A percentile compares a stretch with the other conserved stretches of the same genome.
Evolutionary conservation across 2,888 invertebrate species (phyloP).

Genomic region (Conchocele bisecta): DNA sequence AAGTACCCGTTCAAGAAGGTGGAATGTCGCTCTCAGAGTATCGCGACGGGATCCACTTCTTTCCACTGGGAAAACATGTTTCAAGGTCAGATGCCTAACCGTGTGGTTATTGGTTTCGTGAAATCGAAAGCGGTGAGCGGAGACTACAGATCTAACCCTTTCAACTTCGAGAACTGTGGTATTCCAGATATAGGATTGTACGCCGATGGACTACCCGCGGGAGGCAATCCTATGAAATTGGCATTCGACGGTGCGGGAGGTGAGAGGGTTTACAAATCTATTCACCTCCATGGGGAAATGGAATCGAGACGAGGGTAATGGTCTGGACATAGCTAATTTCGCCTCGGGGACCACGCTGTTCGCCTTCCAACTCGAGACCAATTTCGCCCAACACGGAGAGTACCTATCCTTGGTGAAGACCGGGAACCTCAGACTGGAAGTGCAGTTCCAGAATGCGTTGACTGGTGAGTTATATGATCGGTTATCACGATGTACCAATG

Average conservation of each 20-base stretch:
- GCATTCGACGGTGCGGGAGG: too few species aligned
- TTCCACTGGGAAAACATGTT: conserved; percentile 47
- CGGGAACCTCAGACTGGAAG: background rate
- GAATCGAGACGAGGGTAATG: conserved; percentile 33
- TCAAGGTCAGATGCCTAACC: conserved; percentile 30
- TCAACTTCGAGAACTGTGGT: conserved; percentile 43
- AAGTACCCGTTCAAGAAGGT: conserved; percentile 26
- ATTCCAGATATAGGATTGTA: conserved; percentile 37
- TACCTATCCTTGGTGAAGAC: conserved; percentile 26
- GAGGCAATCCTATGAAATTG: conserved; percentile 32
- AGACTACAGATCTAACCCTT: conserved; percentile 42
- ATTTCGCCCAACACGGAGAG: conserved; percentile 30
- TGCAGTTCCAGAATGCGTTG: background rate
- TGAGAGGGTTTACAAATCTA: conserved; percentile 31
- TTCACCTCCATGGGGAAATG: conserved; percentile 32
- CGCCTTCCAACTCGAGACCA: conserved; percentile 27
- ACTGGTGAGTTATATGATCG: background rate
- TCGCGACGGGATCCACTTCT: conserved; percentile 32
- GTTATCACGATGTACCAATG: too few species aligned
- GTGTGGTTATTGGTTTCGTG: conserved; percentile 32
- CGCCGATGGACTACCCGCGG: conserved; percentile 38
- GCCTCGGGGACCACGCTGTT: conserved; percentile 20
- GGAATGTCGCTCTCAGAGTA: conserved; percentile 25
- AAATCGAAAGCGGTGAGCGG: conserved; percentile 33
- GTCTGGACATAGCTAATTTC: conserved; percentile 13